Evolutionary conservation across 2,888 invertebrate species (phyloP).

Genomic region (Drosophila formosana): DNA sequence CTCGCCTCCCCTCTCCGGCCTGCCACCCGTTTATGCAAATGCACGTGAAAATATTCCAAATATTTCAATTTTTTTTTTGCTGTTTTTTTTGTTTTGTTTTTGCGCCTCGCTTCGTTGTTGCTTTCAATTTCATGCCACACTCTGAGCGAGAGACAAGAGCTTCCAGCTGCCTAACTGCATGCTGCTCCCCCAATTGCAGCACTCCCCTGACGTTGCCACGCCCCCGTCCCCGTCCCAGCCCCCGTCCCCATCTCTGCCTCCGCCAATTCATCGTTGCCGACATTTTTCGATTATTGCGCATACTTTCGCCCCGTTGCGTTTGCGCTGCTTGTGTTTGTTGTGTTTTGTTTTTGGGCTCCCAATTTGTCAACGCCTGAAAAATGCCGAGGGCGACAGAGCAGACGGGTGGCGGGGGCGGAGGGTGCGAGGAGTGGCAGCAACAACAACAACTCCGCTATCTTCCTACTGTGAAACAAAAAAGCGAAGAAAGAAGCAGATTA

Average conservation of each 20-base stretch:
- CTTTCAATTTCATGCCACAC: constrained; percentile 73
- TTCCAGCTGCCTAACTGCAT: constrained; percentile 19
- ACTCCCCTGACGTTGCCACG: neutral
- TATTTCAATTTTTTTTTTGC: constrained; percentile 61
- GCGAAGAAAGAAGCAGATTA: constrained; percentile 48
- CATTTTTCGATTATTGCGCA: constrained; percentile 79
- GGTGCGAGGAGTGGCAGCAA: constrained; percentile 11
- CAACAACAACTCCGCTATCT: neutral
- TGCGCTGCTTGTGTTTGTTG: constrained; percentile 32
- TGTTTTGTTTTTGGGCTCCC: constrained; percentile 67
- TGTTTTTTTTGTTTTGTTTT: neutral
- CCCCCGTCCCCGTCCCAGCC: too few species aligned
- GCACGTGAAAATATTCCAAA: constrained; percentile 79
- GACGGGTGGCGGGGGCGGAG: neutral
- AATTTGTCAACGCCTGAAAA: constrained; percentile 78
- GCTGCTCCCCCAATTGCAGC: neutral
- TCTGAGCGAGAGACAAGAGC: constrained; percentile 42
- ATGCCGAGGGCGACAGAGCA: constrained; percentile 35
- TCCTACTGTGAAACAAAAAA: constrained; percentile 1
- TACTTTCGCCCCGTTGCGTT: constrained; percentile 58
- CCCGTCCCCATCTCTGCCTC: neutral
- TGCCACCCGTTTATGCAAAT: constrained; percentile 68
- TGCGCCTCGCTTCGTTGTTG: constrained; percentile 45
- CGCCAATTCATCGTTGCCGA: constrained; percentile 54
- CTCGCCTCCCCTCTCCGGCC: too few species aligned